Percentiles rank a stretch among this genome's conserved stretches.
These are phyloP conservation scores for Oenanthe oenanthe DNA, from an alignment of 2,113 vertebrate genomes.

Conservation along the genomic window DNA sequence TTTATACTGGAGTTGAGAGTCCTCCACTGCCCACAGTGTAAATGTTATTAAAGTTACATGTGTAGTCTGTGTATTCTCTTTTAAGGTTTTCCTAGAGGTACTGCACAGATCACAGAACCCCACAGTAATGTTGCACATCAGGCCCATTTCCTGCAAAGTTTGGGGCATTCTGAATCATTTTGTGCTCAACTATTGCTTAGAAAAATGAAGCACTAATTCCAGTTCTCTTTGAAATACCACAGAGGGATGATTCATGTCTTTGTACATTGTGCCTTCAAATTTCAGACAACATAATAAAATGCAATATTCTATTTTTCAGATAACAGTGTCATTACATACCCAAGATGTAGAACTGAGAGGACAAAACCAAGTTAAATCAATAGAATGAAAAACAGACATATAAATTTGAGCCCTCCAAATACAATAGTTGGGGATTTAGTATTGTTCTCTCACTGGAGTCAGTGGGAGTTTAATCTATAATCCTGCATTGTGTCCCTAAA, in stretches of 20 bases:
- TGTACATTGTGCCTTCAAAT: not conserved
- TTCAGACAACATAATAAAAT: not conserved
- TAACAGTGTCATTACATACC: not conserved
- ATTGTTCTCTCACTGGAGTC: not conserved
- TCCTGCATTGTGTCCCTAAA: not conserved
- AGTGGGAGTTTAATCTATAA: not conserved
- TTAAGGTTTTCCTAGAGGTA: not conserved
- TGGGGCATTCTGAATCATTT: not conserved
- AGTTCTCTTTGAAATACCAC: not conserved
- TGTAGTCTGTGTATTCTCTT: not conserved
- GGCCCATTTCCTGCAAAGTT: not conserved
- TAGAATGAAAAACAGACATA: not conserved
- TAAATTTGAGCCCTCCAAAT: not conserved
- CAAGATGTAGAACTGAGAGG: not conserved
- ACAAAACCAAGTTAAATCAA: not conserved
- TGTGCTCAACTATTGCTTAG: not conserved
- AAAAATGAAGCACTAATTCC: not conserved
- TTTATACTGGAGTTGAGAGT: not conserved
- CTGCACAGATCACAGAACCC: not conserved
- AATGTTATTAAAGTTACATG: not conserved
- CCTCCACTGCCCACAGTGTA: not conserved
- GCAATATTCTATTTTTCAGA: not conserved
- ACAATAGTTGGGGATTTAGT: not conserved
- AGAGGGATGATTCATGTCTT: not conserved
- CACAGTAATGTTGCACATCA: accelerated